Base-by-base conservation (phyloP, 2,888 invertebrate genomes). In the Junonia oenone region DNA sequence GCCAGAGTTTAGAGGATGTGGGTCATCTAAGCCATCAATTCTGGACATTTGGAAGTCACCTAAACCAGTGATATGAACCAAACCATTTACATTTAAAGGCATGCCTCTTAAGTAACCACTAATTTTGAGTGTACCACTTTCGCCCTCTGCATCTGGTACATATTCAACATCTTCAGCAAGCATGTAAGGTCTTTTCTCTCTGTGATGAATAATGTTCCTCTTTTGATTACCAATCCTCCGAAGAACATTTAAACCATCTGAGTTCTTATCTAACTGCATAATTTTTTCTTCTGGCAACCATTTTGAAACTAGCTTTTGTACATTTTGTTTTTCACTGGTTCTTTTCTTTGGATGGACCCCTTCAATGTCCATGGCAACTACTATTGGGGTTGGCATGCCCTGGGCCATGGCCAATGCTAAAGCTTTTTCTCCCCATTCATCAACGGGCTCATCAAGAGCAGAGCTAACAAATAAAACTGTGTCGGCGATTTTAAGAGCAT, bases 41-140 rank as follows among this genome's bases (percentile, higher is more conserved):
- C 94, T 93, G 0, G 91, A 89, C 93, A 99, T 93, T 89, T 98
- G 98, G 75, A 95, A 99, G 74, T 98, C 97, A 6, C 99, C 99
- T 71, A 97, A 92, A 0, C 98, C 98, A 43, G 97, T 95, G 52
- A 99, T 92, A 73, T 99, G 98, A 19, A 99, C 92, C 51, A 99
- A 90, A 59, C 95, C 92, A 83, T 99, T 98, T 0, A 96, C 98
- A 74, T 95, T 95, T 50, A 99, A 81, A 2, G 95, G 91, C 72
- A 93, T 92, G 0, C 98, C 97, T 67, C 97, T 91, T 49, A 99
- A 79, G 80, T 95, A 98, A 0, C 99, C 99, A 46, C 95, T 94
- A 0, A 99, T 91, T 82, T 95, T 94, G 29, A 98, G 83, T 13
- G 92, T 94, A 6, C 96, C 96, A 63, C 76, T 73, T 0, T 91